Evolutionary conservation across 2,113 vertebrate species (phyloP).

Genomic region (Corynorhinus townsendii): DNA sequence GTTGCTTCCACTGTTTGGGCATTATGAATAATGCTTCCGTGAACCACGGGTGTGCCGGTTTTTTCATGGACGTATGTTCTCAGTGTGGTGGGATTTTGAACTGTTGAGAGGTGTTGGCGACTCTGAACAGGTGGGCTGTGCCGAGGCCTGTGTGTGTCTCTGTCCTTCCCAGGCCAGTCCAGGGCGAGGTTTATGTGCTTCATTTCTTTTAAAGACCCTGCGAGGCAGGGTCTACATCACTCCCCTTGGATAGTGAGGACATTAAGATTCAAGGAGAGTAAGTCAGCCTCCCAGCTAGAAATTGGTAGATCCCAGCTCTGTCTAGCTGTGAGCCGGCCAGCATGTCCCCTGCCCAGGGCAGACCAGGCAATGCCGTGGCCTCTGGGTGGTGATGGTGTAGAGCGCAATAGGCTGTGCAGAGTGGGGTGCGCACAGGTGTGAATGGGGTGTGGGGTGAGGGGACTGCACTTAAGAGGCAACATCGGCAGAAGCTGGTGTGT

Average conservation of each 20-base stretch:
- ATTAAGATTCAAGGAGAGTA: neutral
- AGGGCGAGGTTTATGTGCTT: neutral
- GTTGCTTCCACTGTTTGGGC: neutral
- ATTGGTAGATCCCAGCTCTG: neutral
- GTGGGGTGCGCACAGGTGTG: neutral
- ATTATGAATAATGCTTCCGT: neutral
- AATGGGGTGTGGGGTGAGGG: neutral
- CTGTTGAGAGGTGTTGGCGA: neutral
- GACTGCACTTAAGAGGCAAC: neutral
- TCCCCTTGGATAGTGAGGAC: neutral
- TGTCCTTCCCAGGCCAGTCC: no score
- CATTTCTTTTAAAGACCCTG: neutral
- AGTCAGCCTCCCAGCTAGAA: neutral
- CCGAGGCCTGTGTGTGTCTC: neutral
- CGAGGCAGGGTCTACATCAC: neutral
- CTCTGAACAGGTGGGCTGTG: neutral
- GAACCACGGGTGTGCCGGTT: neutral
- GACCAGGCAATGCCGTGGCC: neutral
- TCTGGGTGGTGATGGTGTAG: neutral
- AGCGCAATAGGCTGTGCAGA: neutral
- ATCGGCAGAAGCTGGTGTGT: no score
- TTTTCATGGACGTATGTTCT: neutral
- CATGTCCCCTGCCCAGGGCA: neutral
- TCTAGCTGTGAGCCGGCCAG: neutral
- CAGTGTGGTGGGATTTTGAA: neutral